Percentiles rank a stretch among this genome's conserved stretches.
Conservation (phyloP, 2,888 invertebrate species). For the Podabrus alpinus region DNA sequence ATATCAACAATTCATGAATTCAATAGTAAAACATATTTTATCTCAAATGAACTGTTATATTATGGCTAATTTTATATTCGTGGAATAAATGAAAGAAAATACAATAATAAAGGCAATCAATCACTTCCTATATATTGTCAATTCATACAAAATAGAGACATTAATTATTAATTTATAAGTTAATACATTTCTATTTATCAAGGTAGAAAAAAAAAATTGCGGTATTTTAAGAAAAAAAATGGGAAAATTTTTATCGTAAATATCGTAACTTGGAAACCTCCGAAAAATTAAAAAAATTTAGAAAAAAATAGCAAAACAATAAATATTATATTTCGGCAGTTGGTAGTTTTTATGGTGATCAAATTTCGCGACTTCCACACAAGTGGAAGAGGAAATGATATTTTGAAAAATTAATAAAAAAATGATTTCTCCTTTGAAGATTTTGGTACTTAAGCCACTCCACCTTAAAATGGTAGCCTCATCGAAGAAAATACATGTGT, state of each 20-base stretch:
- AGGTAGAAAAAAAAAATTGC: too few species aligned
- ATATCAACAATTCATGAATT: background rate
- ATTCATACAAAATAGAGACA: background rate
- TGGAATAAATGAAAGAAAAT: background rate
- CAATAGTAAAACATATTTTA: background rate
- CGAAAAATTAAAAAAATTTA: background rate
- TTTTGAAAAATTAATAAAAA: background rate
- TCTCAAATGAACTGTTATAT: background rate
- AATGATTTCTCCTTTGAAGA: background rate
- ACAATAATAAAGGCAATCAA: background rate
- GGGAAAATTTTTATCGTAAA: background rate
- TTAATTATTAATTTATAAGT: background rate
- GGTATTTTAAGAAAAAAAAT: too few species aligned
- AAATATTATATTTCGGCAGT: background rate
- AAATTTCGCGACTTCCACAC: background rate
- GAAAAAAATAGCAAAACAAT: background rate
- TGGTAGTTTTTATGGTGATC: background rate
- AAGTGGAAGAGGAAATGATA: background rate
- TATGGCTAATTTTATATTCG: background rate
- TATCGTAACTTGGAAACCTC: background rate
- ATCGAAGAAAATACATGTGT: conserved; percentile 47
- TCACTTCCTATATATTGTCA: background rate
- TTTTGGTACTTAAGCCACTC: background rate
- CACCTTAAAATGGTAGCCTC: conserved; percentile 29
- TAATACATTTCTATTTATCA: too few species aligned